Percentiles rank a stretch among this genome's conserved stretches.
phyloP scores from a whole-genome alignment of 2,888 invertebrate species.

The Congeria kusceri region DNA sequence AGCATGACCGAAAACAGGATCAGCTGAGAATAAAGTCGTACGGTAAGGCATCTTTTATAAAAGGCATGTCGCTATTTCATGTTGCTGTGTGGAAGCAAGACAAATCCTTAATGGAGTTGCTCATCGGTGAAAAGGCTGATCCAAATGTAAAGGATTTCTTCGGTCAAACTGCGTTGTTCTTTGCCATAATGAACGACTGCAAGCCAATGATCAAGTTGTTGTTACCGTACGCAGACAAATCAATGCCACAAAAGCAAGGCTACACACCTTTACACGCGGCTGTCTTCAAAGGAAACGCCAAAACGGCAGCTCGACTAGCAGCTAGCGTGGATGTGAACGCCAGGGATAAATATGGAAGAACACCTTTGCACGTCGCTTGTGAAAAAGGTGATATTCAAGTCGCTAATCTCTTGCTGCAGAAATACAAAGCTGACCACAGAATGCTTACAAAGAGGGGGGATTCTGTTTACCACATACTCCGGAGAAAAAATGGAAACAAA shows the following conservation, averaged over 20 bases:
- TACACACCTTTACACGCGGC: constrained; percentile 38
- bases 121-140: constrained; percentile 9
- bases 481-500: too few relatives aligned
- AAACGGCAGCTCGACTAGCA: too few relatives aligned
- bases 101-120: constrained; percentile 9
- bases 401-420: too few relatives aligned
- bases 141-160: constrained; percentile 31
- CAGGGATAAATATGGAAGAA: too few relatives aligned
- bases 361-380: too few relatives aligned
- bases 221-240: constrained; percentile 1
- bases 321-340: too few relatives aligned
- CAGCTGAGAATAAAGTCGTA: constrained; percentile 29
- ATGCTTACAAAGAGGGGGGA: too few relatives aligned
- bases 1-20: constrained; percentile 22
- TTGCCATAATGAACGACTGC: constrained; percentile 12
- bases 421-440: too few relatives aligned
- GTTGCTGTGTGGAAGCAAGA: constrained; percentile 45
- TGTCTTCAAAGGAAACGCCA: neutral
- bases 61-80: constrained; percentile 48
- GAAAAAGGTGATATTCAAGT: too few relatives aligned
- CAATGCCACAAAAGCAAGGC: constrained; percentile 31
- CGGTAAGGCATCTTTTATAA: constrained; percentile 28
- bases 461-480: too few relatives aligned
- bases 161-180: constrained; percentile 27
- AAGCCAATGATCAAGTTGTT: neutral